A percentile compares a stretch with the other conserved stretches of the same genome.
Evolutionary conservation across 2,113 vertebrate genomes (phyloP).

Genomic region (Phalacrocorax carbo): DNA sequence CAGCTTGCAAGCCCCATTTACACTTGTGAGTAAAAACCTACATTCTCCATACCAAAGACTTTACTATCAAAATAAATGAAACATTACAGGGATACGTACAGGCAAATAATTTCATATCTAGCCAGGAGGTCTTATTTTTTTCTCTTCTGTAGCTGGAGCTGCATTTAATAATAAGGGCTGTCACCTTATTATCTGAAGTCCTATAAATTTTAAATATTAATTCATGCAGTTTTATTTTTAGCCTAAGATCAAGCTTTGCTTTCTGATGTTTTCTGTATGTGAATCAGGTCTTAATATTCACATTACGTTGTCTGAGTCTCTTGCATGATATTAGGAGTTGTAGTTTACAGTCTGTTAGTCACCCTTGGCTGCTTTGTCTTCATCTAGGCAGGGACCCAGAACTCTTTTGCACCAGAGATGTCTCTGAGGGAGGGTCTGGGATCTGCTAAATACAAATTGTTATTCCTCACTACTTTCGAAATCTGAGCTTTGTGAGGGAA

Average conservation of each 20-base stretch:
- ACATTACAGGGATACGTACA: background rate
- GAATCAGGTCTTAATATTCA: constrained; percentile 1
- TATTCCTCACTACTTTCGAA: background rate
- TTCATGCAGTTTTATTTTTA: background rate
- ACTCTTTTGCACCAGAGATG: rapidly evolving
- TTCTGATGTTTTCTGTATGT: background rate
- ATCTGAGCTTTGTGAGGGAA: background rate
- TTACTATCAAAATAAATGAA: background rate
- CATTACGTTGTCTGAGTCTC: background rate
- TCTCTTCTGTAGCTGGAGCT: background rate
- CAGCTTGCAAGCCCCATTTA: background rate
- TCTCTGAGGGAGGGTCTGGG: background rate
- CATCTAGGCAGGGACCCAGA: background rate
- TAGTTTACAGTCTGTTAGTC: background rate
- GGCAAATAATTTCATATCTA: background rate
- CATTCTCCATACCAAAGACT: background rate
- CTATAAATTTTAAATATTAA: background rate
- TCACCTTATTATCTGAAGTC: background rate
- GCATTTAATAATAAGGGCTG: background rate
- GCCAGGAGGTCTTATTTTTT: background rate
- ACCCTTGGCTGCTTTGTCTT: background rate
- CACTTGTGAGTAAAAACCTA: background rate
- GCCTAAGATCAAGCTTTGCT: background rate
- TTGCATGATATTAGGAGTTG: background rate
- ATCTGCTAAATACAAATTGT: background rate